Evolutionary conservation across 2,113 vertebrate species (phyloP), one percentile per base, ranked within the genome.

Genomic region (Hiodon tergisus): DNA sequence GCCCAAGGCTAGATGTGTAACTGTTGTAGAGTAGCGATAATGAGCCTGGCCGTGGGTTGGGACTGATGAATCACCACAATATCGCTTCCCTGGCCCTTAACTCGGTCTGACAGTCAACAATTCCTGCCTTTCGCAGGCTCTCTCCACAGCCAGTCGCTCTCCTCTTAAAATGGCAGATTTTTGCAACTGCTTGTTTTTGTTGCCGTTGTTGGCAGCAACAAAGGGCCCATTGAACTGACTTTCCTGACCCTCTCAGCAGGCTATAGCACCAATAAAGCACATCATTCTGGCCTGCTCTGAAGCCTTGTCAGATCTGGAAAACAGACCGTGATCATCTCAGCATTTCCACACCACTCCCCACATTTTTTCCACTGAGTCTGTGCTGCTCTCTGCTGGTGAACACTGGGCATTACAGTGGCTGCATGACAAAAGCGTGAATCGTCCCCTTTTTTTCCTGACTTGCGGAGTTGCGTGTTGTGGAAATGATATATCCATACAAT

Each of bases 331-430:
- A 70, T 74, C 67, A 69, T 76, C 46, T 6, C 46, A 62, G 57
- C 57, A 71, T 79, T 73, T 71, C 67, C 67, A 72, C 77, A 54
- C 72, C 70, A 78, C 11, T 69, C 54, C 57, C 57, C 6, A n/a
- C 1, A 2, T 3, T 48, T 66, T 78, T 72, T 76, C 53, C 71
- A 61, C 69, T 77, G 63, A 10, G 4, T 0, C 17, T 52, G 11
- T 13, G 71, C 79, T 72, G 81, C 82, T 83, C 78, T 79, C 77
- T 84, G 47, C 81, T 82, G 84, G 78, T 16, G 2, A 13, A 10
- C 16, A 6, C 46, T 2, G 46, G 50, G 58, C 2, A 5, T 61
- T 61, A 61, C 46, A 48, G 6, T 48, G 13, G 66, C 52, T 51
- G 6, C 31, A 31, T 31, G 31, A 31, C 31, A 31, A 31, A 31